Evolutionary conservation across 2,888 invertebrate genomes (phyloP).

Genomic region (Drosophila algonquin): DNA sequence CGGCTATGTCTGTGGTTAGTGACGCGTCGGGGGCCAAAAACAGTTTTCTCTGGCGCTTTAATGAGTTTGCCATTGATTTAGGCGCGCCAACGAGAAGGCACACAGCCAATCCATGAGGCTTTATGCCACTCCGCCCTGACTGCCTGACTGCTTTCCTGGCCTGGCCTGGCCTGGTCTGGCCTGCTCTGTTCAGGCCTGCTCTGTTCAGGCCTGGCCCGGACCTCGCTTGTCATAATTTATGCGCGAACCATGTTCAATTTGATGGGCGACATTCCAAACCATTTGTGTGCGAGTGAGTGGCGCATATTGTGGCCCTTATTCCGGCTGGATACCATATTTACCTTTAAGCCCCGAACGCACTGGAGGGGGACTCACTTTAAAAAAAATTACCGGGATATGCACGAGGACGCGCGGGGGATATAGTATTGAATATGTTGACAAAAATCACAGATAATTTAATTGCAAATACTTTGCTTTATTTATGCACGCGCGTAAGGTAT

Average conservation of each 20-base stretch:
- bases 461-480: conserved; percentile 49
- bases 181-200: not conserved
- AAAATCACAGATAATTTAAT: conserved; percentile 77
- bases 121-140: conserved; percentile 1
- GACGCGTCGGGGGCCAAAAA: conserved; percentile 33
- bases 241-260: conserved; percentile 67
- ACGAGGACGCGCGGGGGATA: conserved; percentile 21
- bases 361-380: conserved; percentile 35
- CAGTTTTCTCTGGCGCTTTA: conserved; percentile 55
- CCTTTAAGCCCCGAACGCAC: conserved; percentile 50
- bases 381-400: conserved; percentile 45
- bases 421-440: conserved; percentile 68
- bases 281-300: conserved; percentile 54
- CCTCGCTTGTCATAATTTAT: conserved; percentile 66
- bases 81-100: conserved; percentile 44
- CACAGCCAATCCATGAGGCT: conserved; percentile 49
- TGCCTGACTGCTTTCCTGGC: not conserved
- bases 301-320: conserved; percentile 39
- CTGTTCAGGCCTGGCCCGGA: not conserved
- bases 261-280: conserved; percentile 66
- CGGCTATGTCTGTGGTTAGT: conserved; percentile 37
- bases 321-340: conserved; percentile 58
- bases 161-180: conserved; percentile 2
- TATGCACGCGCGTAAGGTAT: conserved; percentile 26
- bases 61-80: conserved; percentile 76